Conservation (phyloP, 2,113 vertebrate genomes). For the Lepidothrix coronata region DNA sequence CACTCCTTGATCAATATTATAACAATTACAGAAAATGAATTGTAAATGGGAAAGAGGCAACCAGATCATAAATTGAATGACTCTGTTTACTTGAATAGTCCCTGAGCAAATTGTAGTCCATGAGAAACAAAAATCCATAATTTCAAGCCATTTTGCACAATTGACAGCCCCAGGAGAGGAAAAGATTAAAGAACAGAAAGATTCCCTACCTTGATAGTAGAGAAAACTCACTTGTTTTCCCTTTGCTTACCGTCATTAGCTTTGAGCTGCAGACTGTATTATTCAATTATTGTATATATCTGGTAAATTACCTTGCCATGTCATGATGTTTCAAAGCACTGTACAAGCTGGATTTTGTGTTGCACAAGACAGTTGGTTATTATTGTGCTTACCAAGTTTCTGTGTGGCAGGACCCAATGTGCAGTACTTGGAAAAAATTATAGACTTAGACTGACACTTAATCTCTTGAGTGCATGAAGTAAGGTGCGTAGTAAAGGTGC, state of each 20-base stretch:
- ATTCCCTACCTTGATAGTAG: slow-evolving; percentile 18
- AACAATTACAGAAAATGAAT: slow-evolving; percentile 39
- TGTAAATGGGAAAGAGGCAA: slow-evolving; percentile 36
- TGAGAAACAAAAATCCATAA: slow-evolving; percentile 41
- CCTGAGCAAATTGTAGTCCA: slow-evolving; percentile 53
- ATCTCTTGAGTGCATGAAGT: rapidly evolving
- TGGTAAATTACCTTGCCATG: slow-evolving; percentile 35
- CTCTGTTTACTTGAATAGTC: slow-evolving; percentile 59
- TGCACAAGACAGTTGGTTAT: background rate
- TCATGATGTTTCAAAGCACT: slow-evolving; percentile 8
- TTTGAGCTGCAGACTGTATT: slow-evolving; percentile 31
- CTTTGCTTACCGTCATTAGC: background rate
- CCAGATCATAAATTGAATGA: slow-evolving; percentile 44
- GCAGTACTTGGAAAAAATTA: background rate
- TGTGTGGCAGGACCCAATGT: background rate
- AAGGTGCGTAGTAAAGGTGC: background rate
- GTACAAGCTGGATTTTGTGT: background rate
- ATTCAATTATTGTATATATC: slow-evolving; percentile 48
- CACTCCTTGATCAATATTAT: slow-evolving; percentile 37
- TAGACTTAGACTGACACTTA: background rate
- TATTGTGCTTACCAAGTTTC: slow-evolving; percentile 10
- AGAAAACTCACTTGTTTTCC: slow-evolving; percentile 45
- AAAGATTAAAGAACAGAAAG: slow-evolving; percentile 49
- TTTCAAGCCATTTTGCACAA: slow-evolving; percentile 60
- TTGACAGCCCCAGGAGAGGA: slow-evolving; percentile 51